Evolutionary conservation across 2,113 vertebrate genomes (phyloP).

Genomic region (Glareola pratincola): DNA sequence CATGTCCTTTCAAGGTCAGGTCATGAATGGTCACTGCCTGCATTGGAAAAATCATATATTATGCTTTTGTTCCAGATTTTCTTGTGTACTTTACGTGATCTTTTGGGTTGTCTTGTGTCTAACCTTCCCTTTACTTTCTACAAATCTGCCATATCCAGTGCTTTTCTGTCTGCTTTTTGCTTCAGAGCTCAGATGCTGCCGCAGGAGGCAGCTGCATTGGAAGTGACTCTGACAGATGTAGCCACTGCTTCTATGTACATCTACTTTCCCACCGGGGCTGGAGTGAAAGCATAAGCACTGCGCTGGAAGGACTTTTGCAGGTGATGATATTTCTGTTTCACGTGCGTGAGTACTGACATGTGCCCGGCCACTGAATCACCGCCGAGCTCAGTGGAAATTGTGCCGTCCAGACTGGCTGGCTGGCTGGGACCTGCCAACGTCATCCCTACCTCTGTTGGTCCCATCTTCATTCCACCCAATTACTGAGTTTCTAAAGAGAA

Average conservation of each 20-base stretch:
- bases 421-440: background rate
- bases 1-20: background rate
- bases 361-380: background rate
- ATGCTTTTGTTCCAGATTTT: background rate
- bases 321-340: background rate
- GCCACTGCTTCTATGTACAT: background rate
- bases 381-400: background rate
- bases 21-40: background rate
- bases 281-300: background rate
- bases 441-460: background rate
- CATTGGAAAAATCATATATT: background rate
- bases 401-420: background rate
- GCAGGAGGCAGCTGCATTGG: background rate
- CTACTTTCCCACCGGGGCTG: background rate
- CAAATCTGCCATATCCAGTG: background rate
- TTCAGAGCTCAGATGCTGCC: background rate
- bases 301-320: background rate
- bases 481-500: background rate
- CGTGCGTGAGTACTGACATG: background rate
- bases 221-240: background rate
- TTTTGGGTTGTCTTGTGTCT: background rate
- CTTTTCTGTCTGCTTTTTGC: background rate
- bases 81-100: background rate
- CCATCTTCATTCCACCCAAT: background rate
- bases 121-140: background rate